Percentiles rank a stretch among this genome's conserved stretches.
Evolutionary conservation across 2,113 vertebrate species (phyloP).

Genomic region (Cephalophus harveyi): DNA sequence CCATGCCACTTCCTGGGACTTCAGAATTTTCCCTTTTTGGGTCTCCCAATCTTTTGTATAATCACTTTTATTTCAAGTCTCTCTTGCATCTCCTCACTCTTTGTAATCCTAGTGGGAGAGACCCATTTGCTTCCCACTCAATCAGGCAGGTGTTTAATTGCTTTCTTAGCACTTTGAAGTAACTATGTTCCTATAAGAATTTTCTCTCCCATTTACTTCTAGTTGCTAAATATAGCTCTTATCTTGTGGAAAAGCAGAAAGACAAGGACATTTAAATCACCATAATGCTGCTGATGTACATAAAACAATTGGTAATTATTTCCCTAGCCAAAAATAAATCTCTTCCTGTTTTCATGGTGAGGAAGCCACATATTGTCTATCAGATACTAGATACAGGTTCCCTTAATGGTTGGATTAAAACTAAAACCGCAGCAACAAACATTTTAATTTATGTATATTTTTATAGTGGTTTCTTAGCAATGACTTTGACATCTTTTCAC

Average conservation of each 20-base stretch:
- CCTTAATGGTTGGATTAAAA: not conserved
- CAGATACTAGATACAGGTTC: not conserved
- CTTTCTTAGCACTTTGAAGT: not conserved
- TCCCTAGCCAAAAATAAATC: constrained; percentile 19
- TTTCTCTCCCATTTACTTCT: constrained; percentile 2
- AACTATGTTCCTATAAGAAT: not conserved
- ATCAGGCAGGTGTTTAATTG: constrained; percentile 46
- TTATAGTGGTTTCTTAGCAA: not conserved
- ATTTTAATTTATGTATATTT: not conserved
- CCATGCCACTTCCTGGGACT: not conserved
- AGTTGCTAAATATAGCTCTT: not conserved
- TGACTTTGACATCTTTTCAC: not conserved
- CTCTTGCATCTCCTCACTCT: not conserved
- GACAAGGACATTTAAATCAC: not conserved
- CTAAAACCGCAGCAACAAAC: not conserved
- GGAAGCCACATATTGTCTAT: not conserved
- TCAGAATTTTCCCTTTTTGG: not conserved
- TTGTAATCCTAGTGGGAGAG: not conserved
- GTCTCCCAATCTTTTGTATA: not conserved
- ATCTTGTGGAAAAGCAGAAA: not conserved
- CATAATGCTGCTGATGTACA: not conserved
- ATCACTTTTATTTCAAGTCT: not conserved
- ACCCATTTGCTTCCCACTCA: constrained; percentile 19
- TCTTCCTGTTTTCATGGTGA: not conserved
- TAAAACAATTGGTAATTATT: constrained; percentile 3